A percentile compares a stretch with the other conserved stretches of the same genome.
These are phyloP conservation scores for Drosophila carrolli DNA, from an alignment of 1,140 invertebrate species.

Conservation along the genomic window DNA sequence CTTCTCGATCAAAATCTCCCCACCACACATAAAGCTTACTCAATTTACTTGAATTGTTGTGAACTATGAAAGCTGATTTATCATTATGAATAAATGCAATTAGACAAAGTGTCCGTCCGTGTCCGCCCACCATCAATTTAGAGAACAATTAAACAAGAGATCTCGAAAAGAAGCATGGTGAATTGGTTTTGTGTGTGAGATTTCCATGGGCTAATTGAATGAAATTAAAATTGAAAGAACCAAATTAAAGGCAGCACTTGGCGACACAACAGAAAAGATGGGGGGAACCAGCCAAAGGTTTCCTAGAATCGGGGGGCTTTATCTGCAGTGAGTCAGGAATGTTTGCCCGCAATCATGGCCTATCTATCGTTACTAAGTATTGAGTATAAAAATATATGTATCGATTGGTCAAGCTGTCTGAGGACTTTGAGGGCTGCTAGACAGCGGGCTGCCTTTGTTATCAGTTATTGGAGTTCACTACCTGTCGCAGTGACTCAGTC, in stretches of 20 bases:
- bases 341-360: not conserved
- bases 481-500: constrained; percentile 42
- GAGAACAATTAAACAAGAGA: constrained; percentile 58
- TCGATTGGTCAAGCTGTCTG: constrained; percentile 40
- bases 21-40: constrained; percentile 5
- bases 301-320: constrained; percentile 10
- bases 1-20: constrained; percentile 9
- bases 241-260: constrained; percentile 37
- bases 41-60: constrained; percentile 25
- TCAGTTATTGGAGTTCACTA: constrained; percentile 28
- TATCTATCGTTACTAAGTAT: constrained; percentile 8
- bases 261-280: constrained; percentile 12
- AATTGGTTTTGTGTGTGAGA: constrained; percentile 55
- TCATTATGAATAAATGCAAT: constrained; percentile 63
- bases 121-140: constrained; percentile 74
- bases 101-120: constrained; percentile 54
- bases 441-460: constrained; percentile 59
- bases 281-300: constrained; percentile 6
- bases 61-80: constrained; percentile 49
- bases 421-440: constrained; percentile 15
- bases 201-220: constrained; percentile 76
- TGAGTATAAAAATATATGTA: constrained; percentile 1
- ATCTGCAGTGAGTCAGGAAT: constrained; percentile 23
- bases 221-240: constrained; percentile 75
- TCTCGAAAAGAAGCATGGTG: constrained; percentile 22